Evolutionary conservation across 1,140 invertebrate genomes (phyloP).

Genomic region (Venustaconcha ellipsiformis): DNA sequence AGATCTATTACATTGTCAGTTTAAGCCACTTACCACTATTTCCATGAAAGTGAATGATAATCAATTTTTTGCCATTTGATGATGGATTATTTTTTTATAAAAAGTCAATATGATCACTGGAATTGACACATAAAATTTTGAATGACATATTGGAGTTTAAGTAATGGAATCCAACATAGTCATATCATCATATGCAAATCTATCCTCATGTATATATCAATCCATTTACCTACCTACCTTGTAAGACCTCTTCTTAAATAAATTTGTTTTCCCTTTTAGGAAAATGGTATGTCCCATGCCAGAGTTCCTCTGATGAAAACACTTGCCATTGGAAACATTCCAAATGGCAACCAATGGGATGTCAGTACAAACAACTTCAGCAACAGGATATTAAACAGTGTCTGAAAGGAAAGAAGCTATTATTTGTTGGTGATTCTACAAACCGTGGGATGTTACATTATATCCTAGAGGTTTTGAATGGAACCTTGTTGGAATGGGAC

Average conservation of each 20-base stretch:
- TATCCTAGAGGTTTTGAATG: slow-evolving; percentile 70
- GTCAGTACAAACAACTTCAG: slow-evolving; percentile 53
- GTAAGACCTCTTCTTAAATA: background rate
- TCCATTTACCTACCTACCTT: background rate
- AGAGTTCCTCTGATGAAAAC: slow-evolving; percentile 49
- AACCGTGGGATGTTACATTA: slow-evolving; percentile 73
- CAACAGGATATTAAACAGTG: slow-evolving; percentile 54
- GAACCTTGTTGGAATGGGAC: slow-evolving; percentile 68
- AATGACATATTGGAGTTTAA: too few species aligned
- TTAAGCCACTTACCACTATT: too few species aligned
- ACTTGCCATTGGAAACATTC: slow-evolving; percentile 67
- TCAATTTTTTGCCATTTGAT: too few species aligned
- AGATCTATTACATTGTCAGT: too few species aligned
- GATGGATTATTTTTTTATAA: too few species aligned
- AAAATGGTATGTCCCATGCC: slow-evolving; percentile 70
- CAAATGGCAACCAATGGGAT: slow-evolving; percentile 65
- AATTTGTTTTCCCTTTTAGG: slow-evolving; percentile 44
- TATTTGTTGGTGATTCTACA: slow-evolving; percentile 74
- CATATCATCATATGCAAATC: too few species aligned
- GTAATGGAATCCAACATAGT: too few species aligned
- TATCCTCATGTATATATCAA: too few species aligned
- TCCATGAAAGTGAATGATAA: too few species aligned
- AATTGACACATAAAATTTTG: too few species aligned
- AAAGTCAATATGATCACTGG: too few species aligned
- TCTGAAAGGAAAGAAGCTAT: slow-evolving; percentile 66